Evolutionary conservation across 2,113 vertebrate genomes (phyloP), one percentile per base, ranked within the genome.

Genomic region (Alaudala cheleensis): DNA sequence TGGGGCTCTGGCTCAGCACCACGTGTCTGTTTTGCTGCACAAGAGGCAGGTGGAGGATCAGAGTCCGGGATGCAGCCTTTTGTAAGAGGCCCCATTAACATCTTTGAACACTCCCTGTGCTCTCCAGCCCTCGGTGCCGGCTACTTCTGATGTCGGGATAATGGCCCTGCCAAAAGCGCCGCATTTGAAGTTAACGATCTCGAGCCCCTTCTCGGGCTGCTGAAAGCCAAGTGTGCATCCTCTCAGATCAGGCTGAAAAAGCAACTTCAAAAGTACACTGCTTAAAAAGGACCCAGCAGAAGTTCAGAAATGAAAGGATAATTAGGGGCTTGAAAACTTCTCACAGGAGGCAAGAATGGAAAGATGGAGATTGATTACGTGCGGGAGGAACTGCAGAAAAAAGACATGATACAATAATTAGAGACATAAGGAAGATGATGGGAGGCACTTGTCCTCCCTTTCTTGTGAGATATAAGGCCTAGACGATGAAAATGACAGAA

Each of bases 271-370:
- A 95, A 88, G 84, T 8, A 69, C 37, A 5, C 47, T 13, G 53
- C 80, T 86, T 50, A 54, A 40, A 93, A 87, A 81, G 71, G 54
- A 80, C 18, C 42, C 5, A 2, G 39, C 58, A 89, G 45, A 85
- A 88, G 71, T 49, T 81, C 78, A 60, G 70, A 56, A 92, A 77
- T 80, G 45, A 93, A 82, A 80, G 56, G 76, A 86, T 74, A 94
- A 92, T 57, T 78, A 91, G n/a, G 54, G 67, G 34, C 66, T 88
- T 57, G 58, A 65, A 82, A 82, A 60, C 23, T 66, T 83, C 45
- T 42, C 62, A 51, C 47, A 67, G 85, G 71, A 92, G n/a, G 67
- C 64, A 81, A 64, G 51, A 90, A 88, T 40, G 37, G 78, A 53
- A 92, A 93, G 79, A 70, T 6, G 14, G 54, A 77, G 71, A 39